These are phyloP conservation scores for Actinia equina DNA, from an alignment of 64 coral and sea anemone species.

Conservation along the genomic window DNA sequence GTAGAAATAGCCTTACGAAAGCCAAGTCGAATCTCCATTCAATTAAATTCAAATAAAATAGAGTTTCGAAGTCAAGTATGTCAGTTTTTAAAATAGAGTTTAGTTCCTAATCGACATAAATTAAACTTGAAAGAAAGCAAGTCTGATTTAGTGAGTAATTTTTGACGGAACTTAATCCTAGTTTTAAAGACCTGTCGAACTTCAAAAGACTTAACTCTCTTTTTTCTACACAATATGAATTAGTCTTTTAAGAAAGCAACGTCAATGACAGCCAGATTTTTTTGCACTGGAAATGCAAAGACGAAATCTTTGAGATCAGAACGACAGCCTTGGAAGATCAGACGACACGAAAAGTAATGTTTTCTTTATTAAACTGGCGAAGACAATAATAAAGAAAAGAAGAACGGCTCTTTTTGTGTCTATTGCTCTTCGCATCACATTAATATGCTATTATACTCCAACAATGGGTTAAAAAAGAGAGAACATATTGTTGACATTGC, in stretches of 20 bases:
- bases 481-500: neutral
- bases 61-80: neutral
- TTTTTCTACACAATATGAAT: neutral
- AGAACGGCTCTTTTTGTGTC: neutral
- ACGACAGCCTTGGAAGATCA: neutral
- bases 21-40: neutral
- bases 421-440: neutral
- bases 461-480: neutral
- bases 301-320: neutral
- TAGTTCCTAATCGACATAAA: neutral
- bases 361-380: neutral
- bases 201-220: neutral
- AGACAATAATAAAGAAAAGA: neutral
- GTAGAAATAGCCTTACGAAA: neutral
- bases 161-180: neutral
- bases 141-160: neutral
- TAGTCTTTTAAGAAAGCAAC: neutral
- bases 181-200: neutral
- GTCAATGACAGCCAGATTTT: neutral
- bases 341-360: neutral
- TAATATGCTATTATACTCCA: neutral
- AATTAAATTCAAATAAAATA: neutral
- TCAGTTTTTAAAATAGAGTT: neutral
- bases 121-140: neutral
- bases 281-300: neutral